These are phyloP conservation scores for Andrena trimmerana DNA, from an alignment of 2,888 invertebrate species.

Conservation along the genomic window DNA sequence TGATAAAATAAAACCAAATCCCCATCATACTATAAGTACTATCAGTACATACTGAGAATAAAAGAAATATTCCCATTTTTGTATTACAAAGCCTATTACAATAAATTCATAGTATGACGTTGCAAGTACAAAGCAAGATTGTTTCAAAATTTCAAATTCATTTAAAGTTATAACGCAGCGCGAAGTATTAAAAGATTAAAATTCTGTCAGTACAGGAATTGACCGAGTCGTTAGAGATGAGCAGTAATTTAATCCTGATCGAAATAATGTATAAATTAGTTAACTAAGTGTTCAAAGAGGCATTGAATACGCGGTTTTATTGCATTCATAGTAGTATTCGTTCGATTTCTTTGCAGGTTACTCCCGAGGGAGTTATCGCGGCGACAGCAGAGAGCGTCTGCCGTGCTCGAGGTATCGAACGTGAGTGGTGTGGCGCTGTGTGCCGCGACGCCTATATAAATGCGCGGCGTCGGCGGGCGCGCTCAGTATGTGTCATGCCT, in stretches of 20 bases:
- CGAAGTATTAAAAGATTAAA: too few species aligned
- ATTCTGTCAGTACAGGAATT: not conserved
- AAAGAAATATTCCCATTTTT: too few species aligned
- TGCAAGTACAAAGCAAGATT: too few species aligned
- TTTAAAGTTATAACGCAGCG: too few species aligned
- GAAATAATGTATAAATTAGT: not conserved
- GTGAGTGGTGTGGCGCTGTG: constrained; percentile 70
- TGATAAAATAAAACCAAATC: too few species aligned
- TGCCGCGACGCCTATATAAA: constrained; percentile 77
- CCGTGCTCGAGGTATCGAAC: constrained; percentile 69
- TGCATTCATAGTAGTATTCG: constrained; percentile 27
- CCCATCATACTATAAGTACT: too few species aligned
- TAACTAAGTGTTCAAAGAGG: not conserved
- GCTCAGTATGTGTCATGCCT: constrained; percentile 83
- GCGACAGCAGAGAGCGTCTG: constrained; percentile 62
- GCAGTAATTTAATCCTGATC: not conserved
- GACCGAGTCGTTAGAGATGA: not conserved
- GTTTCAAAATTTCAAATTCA: not conserved
- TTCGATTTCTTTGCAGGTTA: constrained; percentile 68
- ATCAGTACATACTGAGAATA: too few species aligned
- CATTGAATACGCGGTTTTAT: not conserved
- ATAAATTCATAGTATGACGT: too few species aligned
- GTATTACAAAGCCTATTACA: too few species aligned
- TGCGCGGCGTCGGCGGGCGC: constrained; percentile 73
- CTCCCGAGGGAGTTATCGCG: constrained; percentile 66